Evolutionary conservation across 2,113 vertebrate species (phyloP).

Genomic region (Paramisgurnus dabryanus): DNA sequence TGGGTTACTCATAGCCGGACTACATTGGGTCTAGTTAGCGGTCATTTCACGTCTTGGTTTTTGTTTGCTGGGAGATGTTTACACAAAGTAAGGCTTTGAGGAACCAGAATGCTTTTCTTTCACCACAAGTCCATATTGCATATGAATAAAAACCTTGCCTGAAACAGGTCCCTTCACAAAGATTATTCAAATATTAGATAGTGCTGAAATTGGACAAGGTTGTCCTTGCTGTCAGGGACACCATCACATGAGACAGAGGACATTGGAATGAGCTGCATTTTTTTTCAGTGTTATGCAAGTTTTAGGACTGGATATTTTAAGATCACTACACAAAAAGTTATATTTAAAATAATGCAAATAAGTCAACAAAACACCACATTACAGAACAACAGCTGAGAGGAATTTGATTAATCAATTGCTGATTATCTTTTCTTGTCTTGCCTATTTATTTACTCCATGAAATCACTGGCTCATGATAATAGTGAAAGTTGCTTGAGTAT

Average conservation of each 20-base stretch:
- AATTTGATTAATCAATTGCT: slow-evolving; percentile 26
- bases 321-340: neutral
- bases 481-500: slow-evolving; percentile 1
- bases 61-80: too few relatives aligned
- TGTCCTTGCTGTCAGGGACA: slow-evolving; percentile 59
- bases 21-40: too few relatives aligned
- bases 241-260: neutral
- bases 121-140: slow-evolving; percentile 63
- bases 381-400: slow-evolving; percentile 11
- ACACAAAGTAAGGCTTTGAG: slow-evolving; percentile 18
- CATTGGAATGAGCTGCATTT: neutral
- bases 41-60: too few relatives aligned
- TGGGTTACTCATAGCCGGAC: too few relatives aligned
- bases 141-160: slow-evolving; percentile 34
- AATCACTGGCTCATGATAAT: neutral
- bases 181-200: slow-evolving; percentile 40
- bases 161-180: neutral
- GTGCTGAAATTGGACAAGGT: slow-evolving; percentile 42
- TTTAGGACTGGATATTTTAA: neutral
- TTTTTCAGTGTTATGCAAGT: neutral
- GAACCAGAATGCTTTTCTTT: slow-evolving; percentile 21
- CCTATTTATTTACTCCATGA: slow-evolving; percentile 21
- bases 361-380: neutral
- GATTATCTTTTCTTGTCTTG: slow-evolving; percentile 19
- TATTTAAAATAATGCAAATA: neutral